These are phyloP conservation scores for Macquaria australasica DNA, from an alignment of 2,113 vertebrate genomes.

Conservation along the genomic window DNA sequence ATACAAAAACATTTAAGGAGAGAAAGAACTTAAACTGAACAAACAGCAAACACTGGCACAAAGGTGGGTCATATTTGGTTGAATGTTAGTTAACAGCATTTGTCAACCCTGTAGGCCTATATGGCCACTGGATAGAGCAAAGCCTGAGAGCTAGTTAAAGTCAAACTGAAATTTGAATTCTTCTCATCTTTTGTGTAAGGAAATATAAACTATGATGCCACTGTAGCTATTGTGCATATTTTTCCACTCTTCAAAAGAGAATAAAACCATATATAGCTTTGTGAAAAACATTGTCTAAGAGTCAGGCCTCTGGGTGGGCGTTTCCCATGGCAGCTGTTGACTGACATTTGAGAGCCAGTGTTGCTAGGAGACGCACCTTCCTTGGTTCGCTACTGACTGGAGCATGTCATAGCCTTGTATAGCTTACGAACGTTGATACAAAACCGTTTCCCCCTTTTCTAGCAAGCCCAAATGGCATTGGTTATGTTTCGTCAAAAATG, in stretches of 20 bases:
- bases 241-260: too few species aligned
- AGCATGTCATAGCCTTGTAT: background rate
- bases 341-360: background rate
- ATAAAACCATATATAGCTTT: background rate
- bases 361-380: background rate
- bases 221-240: background rate
- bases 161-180: background rate
- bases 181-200: background rate
- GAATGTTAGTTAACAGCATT: background rate
- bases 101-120: background rate
- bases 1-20: background rate
- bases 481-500: background rate
- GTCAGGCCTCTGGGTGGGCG: background rate
- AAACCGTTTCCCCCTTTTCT: background rate
- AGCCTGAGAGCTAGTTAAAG: background rate
- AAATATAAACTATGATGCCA: background rate
- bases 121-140: background rate
- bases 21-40: background rate
- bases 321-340: background rate
- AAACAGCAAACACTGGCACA: background rate
- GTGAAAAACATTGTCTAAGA: background rate
- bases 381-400: background rate
- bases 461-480: background rate
- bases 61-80: background rate
- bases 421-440: background rate